phyloP scores from a whole-genome alignment of 2,113 vertebrate species.

The Pelecanoides urinatrix region DNA sequence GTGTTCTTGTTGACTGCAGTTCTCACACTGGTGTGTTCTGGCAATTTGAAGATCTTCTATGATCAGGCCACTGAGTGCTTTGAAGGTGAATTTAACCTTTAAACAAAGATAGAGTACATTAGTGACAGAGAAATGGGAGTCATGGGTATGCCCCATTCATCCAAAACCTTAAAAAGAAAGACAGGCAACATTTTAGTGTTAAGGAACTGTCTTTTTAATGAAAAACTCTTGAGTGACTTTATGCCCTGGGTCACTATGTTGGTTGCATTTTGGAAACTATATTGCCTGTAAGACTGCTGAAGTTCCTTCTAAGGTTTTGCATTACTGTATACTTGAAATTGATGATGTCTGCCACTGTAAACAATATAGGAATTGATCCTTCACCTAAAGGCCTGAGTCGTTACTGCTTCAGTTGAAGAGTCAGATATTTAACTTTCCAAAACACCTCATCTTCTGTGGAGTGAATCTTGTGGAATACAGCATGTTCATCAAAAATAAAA shows the following conservation, averaged over 20 bases:
- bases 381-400: not conserved
- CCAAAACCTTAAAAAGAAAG: not conserved
- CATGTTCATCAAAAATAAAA: not conserved
- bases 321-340: not conserved
- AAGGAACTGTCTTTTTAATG: not conserved
- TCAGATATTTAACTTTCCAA: not conserved
- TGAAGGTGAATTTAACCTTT: not conserved
- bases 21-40: not conserved
- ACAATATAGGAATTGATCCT: not conserved
- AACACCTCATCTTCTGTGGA: not conserved
- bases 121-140: not conserved
- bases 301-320: not conserved
- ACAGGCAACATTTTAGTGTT: not conserved
- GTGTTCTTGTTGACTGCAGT: not conserved
- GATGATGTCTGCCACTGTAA: not conserved
- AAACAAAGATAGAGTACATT: not conserved
- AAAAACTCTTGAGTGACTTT: not conserved
- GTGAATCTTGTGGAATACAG: not conserved
- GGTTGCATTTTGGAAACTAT: not conserved
- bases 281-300: not conserved
- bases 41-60: not conserved
- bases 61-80: not conserved
- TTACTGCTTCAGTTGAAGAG: not conserved
- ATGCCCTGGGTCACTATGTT: not conserved
- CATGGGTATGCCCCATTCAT: not conserved